Evolutionary conservation across 2,113 vertebrate species (phyloP), one percentile per base, ranked within the genome.

Genomic region (Tupaia chinensis): DNA sequence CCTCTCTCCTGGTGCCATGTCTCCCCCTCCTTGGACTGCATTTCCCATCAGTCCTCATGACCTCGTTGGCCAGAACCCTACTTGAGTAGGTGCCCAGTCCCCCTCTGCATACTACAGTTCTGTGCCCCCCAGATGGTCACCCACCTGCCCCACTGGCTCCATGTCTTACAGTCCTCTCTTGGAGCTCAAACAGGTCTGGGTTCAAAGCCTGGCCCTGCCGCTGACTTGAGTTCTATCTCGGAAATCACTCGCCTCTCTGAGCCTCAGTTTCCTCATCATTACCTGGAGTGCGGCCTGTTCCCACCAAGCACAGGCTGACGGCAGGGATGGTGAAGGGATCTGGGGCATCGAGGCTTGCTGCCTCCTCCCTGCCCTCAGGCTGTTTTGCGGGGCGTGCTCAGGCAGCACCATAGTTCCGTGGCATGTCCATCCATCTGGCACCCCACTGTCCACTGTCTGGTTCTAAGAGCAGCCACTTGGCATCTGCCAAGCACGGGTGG

Each of bases 361-460:
- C 22, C 19, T 32, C 76, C 32, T 56, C 85, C 56, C 77, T 1
- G 5, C n/a, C 17, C 9, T 61, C 25, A 13, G 12, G 32, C 56
- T 54, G 15, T 69, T 15, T 9, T 32, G 63, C 34, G 54, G 65
- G 53, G 29, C 7, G 1, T 4, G 12, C 56, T 14, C 12, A 16
- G n/a, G 15, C 9, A 5, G 27, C 0, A 44, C 19, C 19, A 25
- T 63, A 65, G 90, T 61, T 70, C 90, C n/a, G 5, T 1, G 9
- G 17, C 12, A 16, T 20, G 32, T 15, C 27, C 34, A 10, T 25
- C 8, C 76, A 4, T n/a, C 12, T 17, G 8, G 25, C 58, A 27
- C n/a, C n/a, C 11, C 17, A 20, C 81, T 22, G 17, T 16, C 87
- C 17, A 6, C 0, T 0, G 34, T 34, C 3, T 0, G 32, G 80